phyloP scores from a whole-genome alignment of 2,113 vertebrate genomes.

The Tychaedon coryphoeus region DNA sequence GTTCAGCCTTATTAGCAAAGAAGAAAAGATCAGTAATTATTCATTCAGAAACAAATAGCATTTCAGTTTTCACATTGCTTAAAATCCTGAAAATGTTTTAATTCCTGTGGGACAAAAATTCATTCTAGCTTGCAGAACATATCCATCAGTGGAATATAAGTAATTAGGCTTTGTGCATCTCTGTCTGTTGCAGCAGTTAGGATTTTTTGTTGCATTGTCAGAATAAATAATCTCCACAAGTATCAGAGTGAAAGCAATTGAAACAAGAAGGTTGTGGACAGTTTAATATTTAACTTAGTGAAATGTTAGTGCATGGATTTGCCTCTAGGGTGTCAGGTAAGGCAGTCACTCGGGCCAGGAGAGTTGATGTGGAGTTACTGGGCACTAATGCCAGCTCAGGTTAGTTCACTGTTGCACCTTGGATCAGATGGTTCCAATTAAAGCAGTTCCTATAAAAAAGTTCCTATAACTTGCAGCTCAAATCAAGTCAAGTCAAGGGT shows the following conservation, averaged over 20 bases:
- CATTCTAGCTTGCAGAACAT: background rate
- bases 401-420: too few species aligned
- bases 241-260: background rate
- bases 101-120: background rate
- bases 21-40: background rate
- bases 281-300: background rate
- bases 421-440: fast-evolving
- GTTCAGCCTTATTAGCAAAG: background rate
- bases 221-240: background rate
- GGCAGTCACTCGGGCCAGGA: fast-evolving
- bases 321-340: background rate
- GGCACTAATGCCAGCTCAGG: fast-evolving
- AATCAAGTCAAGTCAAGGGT: background rate
- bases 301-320: background rate
- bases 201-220: background rate
- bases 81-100: background rate
- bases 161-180: background rate
- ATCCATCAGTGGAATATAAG: background rate
- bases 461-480: too few species aligned
- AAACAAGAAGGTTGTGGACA: background rate
- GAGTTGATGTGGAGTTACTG: background rate
- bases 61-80: background rate
- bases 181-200: background rate
- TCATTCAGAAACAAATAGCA: background rate
- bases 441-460: background rate